phyloP scores from a whole-genome alignment of 2,113 vertebrate species.

The Psammodynastes pulverulentus region DNA sequence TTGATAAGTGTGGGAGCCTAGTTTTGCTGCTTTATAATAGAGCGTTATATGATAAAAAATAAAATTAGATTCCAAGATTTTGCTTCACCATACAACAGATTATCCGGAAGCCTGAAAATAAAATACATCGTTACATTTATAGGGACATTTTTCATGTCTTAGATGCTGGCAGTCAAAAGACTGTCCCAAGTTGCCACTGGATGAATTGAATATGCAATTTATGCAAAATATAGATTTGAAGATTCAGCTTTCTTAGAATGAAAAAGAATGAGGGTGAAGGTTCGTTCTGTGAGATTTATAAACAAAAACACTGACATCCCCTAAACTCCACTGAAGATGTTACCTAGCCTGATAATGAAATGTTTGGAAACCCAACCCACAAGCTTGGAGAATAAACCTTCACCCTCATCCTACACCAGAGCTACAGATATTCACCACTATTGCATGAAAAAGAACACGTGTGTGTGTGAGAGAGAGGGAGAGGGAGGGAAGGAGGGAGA shows the following conservation, averaged over 20 bases:
- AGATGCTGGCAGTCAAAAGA: neutral
- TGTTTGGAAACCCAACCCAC: no score
- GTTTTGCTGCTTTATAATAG: neutral
- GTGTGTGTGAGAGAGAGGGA: neutral
- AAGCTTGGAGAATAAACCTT: no score
- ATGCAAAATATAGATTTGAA: neutral
- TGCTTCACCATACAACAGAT: neutral
- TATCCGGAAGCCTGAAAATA: neutral
- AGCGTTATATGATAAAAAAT: neutral
- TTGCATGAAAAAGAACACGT: neutral
- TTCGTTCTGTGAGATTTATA: no score
- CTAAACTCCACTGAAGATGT: no score
- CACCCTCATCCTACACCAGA: no score
- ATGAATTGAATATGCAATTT: neutral
- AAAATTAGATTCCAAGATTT: neutral
- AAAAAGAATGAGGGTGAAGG: neutral
- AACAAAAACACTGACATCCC: no score
- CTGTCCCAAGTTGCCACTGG: neutral
- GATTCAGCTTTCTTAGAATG: neutral
- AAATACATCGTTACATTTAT: neutral
- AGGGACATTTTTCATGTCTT: neutral
- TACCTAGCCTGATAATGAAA: no score
- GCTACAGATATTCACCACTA: no score
- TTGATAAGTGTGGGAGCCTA: no score
- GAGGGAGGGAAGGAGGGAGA: no score